phyloP scores from a whole-genome alignment of 2,797 vertebrate species.

The Meda fulgida region DNA sequence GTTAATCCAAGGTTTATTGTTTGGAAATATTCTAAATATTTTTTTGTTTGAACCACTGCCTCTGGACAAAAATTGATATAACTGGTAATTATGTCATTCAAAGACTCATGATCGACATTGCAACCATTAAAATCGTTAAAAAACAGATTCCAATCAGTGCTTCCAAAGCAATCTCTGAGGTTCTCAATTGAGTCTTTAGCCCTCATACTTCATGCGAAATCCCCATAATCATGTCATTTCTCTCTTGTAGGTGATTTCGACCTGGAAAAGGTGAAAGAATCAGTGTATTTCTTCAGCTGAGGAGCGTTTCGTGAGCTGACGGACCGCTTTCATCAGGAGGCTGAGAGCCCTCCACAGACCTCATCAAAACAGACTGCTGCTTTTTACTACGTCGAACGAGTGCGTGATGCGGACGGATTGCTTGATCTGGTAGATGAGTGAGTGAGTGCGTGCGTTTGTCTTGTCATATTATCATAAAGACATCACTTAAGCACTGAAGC shows the following conservation, averaged over 20 bases:
- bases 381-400: constrained; percentile 9
- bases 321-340: constrained; percentile 68
- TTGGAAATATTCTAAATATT: no score
- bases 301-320: not conserved
- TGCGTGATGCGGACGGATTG: constrained; percentile 13
- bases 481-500: constrained; percentile 25
- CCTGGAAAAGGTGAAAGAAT: constrained; percentile 86
- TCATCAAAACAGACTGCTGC: constrained; percentile 50
- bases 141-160: no score
- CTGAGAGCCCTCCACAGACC: constrained; percentile 37
- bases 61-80: no score
- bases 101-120: no score
- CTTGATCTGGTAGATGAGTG: constrained; percentile 1
- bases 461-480: constrained; percentile 43
- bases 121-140: no score
- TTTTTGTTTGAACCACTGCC: no score
- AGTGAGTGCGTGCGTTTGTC: not conserved
- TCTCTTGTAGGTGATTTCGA: constrained; percentile 85
- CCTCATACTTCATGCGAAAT: not conserved
- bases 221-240: not conserved
- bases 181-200: no score
- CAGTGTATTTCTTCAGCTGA: constrained; percentile 98
- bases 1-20: no score
- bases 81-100: no score
- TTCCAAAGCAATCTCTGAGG: no score